A percentile compares a stretch with the other conserved stretches of the same genome.
Evolutionary conservation across 1,140 invertebrate genomes (phyloP).

Genomic region (Plutomurus gul): DNA sequence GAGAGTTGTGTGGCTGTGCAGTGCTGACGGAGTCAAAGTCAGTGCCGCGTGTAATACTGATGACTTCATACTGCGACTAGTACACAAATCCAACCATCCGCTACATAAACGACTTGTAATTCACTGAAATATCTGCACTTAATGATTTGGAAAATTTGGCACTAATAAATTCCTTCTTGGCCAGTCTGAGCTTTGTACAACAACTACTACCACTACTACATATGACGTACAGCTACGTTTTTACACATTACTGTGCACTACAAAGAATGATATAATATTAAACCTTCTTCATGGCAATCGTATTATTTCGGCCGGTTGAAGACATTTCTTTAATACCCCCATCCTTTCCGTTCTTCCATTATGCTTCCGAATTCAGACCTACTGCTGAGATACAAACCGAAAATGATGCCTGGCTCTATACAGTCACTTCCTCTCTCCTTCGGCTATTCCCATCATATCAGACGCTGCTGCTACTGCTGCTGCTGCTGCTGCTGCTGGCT

Average conservation of each 20-base stretch:
- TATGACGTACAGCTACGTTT: background rate
- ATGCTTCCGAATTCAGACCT: constrained; percentile 35
- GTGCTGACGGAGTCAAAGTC: constrained; percentile 54
- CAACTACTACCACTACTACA: background rate
- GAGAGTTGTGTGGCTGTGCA: background rate
- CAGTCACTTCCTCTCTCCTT: constrained; percentile 30
- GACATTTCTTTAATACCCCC: constrained; percentile 43
- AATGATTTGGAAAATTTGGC: constrained; percentile 56
- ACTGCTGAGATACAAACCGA: constrained; percentile 45
- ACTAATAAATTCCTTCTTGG: constrained; percentile 55
- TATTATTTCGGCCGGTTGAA: constrained; percentile 47
- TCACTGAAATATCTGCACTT: constrained; percentile 55
- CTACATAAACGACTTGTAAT: constrained; percentile 55
- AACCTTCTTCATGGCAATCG: constrained; percentile 25
- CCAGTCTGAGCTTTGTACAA: constrained; percentile 25
- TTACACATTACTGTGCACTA: constrained; percentile 9
- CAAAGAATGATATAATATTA: background rate
- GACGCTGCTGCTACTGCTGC: no score
- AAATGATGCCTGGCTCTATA: constrained; percentile 37
- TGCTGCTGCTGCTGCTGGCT: no score
- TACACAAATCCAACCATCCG: constrained; percentile 53
- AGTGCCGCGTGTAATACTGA: constrained; percentile 54
- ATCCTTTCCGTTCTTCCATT: constrained; percentile 9
- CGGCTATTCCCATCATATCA: background rate
- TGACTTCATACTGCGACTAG: constrained; percentile 49